phyloP scores from a whole-genome alignment of 2,888 invertebrate genomes.

The Thyatira batis region DNA sequence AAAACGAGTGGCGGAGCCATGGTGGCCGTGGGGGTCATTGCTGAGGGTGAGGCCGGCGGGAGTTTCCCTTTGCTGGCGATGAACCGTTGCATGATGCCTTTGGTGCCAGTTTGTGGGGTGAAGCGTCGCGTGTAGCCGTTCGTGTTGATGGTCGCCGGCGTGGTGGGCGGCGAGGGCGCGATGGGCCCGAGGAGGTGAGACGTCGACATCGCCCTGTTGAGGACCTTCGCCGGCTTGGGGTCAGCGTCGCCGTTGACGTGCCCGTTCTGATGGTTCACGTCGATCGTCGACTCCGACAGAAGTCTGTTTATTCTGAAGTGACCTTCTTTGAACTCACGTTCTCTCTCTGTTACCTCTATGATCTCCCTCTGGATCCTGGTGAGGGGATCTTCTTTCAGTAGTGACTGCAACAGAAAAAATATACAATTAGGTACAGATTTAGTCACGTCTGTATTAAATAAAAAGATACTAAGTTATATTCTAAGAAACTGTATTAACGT shows the following conservation, averaged over 20 bases:
- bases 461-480: neutral
- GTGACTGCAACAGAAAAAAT: conserved; percentile 67
- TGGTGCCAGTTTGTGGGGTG: conserved; percentile 85
- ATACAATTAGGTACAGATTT: conserved; percentile 1
- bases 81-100: conserved; percentile 93
- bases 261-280: conserved; percentile 73
- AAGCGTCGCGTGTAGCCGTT: conserved; percentile 83
- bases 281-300: conserved; percentile 74
- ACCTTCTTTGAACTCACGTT: conserved; percentile 89
- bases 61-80: conserved; percentile 90
- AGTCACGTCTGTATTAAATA: too few species aligned
- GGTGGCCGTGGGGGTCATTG: conserved; percentile 47
- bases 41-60: conserved; percentile 54
- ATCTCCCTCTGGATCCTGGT: conserved; percentile 95
- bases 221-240: conserved; percentile 50
- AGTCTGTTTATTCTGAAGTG: conserved; percentile 74
- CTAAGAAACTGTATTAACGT: neutral
- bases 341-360: conserved; percentile 91
- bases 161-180: conserved; percentile 59
- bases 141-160: conserved; percentile 62
- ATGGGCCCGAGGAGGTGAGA: conserved; percentile 71
- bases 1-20: conserved; percentile 55
- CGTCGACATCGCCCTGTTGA: conserved; percentile 73
- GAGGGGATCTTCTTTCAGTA: conserved; percentile 87
- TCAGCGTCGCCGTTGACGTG: conserved; percentile 64